A percentile compares a stretch with the other conserved stretches of the same genome.
These are phyloP conservation scores for Nesoenas mayeri DNA, from an alignment of 2,113 vertebrate species.

Conservation along the genomic window DNA sequence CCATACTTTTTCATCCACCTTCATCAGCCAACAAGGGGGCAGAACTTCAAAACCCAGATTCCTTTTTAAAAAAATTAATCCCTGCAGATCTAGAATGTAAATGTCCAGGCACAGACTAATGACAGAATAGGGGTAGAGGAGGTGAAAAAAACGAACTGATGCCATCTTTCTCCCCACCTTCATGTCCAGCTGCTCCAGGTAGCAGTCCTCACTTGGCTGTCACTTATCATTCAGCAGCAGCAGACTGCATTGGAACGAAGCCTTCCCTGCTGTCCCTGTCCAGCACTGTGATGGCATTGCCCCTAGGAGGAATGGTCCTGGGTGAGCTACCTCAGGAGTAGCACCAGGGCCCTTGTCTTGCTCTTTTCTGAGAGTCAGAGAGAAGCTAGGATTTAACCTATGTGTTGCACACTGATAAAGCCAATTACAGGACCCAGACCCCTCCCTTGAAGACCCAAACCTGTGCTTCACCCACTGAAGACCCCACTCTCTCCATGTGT, in stretches of 20 bases:
- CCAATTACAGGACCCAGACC: not conserved
- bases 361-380: not conserved
- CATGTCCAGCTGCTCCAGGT: not conserved
- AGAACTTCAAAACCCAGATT: not conserved
- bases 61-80: not conserved
- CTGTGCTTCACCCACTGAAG: not conserved
- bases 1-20: not conserved
- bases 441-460: not conserved
- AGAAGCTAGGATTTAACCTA: not conserved
- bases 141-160: not conserved
- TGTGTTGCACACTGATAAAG: not conserved
- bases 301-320: not conserved
- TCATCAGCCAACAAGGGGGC: not conserved
- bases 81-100: not conserved
- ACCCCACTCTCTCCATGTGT: not conserved
- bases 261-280: not conserved
- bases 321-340: not conserved
- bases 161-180: accelerated
- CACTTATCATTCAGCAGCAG: not conserved
- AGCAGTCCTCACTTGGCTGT: not conserved
- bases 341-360: not conserved
- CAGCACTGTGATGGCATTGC: not conserved
- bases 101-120: not conserved
- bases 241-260: not conserved
- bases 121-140: not conserved